Conservation (phyloP, 2,888 invertebrate genomes). For the Drosophila sordidula region DNA sequence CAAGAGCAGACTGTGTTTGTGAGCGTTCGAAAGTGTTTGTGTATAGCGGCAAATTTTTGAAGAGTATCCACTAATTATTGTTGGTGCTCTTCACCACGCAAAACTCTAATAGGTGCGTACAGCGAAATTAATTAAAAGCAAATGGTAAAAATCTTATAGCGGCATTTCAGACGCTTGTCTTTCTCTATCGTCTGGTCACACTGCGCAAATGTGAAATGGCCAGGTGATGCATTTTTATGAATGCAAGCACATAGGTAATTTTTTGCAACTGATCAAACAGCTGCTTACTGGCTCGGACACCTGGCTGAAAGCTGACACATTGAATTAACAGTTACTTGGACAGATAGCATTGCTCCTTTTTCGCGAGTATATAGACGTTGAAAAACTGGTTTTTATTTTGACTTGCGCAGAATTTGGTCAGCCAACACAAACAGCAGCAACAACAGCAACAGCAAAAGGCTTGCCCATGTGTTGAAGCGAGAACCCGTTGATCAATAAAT, state of each 20-base stretch:
- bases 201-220: constrained; percentile 30
- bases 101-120: constrained; percentile 36
- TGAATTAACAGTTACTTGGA: constrained; percentile 40
- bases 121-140: constrained; percentile 18
- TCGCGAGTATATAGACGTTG: constrained; percentile 4
- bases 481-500: constrained; percentile 49
- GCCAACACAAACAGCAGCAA: constrained; percentile 8
- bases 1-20: constrained; percentile 27
- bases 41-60: constrained; percentile 30
- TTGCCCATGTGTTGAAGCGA: constrained; percentile 29
- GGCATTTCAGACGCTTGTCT: constrained; percentile 17
- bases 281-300: constrained; percentile 41
- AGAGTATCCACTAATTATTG: constrained; percentile 24
- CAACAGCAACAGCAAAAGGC: constrained; percentile 15
- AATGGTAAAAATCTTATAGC: constrained; percentile 5
- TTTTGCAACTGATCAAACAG: constrained; percentile 46
- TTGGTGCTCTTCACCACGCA: constrained; percentile 5
- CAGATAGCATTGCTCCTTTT: constrained; percentile 29
- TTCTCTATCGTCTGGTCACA: constrained; percentile 6
- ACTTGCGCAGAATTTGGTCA: constrained; percentile 41
- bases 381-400: constrained; percentile 48
- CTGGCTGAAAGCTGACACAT: constrained; percentile 39
- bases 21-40: constrained; percentile 8
- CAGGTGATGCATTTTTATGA: constrained; percentile 2
- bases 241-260: constrained; percentile 6